These are phyloP conservation scores for Pherbina coryleti DNA, from an alignment of 2,888 invertebrate species.

Conservation along the genomic window DNA sequence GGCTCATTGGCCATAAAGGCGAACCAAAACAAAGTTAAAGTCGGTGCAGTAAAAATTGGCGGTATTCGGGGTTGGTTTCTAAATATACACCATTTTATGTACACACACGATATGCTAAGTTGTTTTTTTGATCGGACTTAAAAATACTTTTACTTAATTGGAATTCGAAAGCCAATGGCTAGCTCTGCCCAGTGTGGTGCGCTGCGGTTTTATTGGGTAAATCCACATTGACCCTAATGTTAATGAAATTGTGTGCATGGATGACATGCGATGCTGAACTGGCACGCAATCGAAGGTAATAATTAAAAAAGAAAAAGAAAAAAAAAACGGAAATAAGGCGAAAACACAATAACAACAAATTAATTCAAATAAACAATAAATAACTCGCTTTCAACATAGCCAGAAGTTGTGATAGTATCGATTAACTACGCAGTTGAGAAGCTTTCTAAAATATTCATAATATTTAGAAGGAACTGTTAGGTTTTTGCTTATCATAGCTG, in stretches of 20 bases:
- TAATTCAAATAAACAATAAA: neutral
- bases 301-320: neutral
- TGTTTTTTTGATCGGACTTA: neutral
- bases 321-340: neutral
- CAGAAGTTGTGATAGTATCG: too few species aligned
- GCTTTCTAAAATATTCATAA: too few species aligned
- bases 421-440: too few species aligned
- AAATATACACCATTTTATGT: neutral
- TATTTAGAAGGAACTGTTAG: too few species aligned
- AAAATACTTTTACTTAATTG: slow-evolving; percentile 14
- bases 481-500: too few species aligned
- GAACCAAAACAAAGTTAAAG: neutral
- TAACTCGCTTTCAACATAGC: too few species aligned
- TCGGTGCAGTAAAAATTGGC: slow-evolving; percentile 2
- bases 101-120: neutral
- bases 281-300: slow-evolving; percentile 22
- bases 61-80: neutral
- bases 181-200: neutral
- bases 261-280: slow-evolving; percentile 19
- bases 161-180: slow-evolving; percentile 2
- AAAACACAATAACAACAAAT: neutral
- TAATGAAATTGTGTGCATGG: neutral
- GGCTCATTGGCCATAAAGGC: neutral
- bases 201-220: neutral
- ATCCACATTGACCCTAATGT: neutral